These are phyloP conservation scores for Furnarius figulus DNA, from an alignment of 2,113 vertebrate species.

Conservation along the genomic window DNA sequence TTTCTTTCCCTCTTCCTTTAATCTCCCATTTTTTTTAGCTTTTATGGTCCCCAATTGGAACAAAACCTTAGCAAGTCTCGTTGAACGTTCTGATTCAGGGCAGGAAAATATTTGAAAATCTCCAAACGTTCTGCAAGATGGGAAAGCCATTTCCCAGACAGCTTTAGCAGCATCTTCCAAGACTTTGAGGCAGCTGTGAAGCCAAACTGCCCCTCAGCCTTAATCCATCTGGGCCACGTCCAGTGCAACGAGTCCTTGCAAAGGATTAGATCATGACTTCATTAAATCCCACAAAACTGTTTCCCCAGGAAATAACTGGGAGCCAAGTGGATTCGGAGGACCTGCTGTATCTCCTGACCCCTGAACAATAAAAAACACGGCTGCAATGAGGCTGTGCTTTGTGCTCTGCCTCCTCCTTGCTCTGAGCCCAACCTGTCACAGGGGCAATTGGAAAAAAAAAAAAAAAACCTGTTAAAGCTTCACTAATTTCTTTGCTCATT, in stretches of 20 bases:
- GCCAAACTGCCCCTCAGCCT: neutral
- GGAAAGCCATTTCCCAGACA: slow-evolving; percentile 27
- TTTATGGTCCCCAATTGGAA: neutral
- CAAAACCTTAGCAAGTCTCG: neutral
- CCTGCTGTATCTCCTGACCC: slow-evolving; percentile 38
- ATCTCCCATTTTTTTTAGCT: too few species aligned
- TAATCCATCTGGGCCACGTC: slow-evolving; percentile 11
- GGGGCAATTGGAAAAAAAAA: neutral
- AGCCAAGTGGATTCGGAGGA: slow-evolving; percentile 36
- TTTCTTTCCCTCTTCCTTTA: neutral
- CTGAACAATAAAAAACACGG: slow-evolving; percentile 4
- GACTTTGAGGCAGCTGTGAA: slow-evolving; percentile 16
- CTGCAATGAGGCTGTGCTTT: neutral
- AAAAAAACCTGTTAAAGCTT: neutral
- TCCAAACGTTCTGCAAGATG: slow-evolving; percentile 22
- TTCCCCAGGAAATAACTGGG: slow-evolving; percentile 45
- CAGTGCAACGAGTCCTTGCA: neutral
- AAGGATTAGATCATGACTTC: slow-evolving; percentile 26
- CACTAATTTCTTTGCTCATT: slow-evolving; percentile 46
- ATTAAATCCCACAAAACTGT: slow-evolving; percentile 35
- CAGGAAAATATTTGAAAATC: neutral
- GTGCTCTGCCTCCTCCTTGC: neutral
- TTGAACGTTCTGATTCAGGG: neutral
- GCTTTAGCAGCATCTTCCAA: slow-evolving; percentile 29
- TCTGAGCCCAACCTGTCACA: slow-evolving; percentile 40